Evolutionary conservation across 2,113 vertebrate genomes (phyloP), one percentile per base, ranked within the genome.

Genomic region (Probosciger aterrimus): DNA sequence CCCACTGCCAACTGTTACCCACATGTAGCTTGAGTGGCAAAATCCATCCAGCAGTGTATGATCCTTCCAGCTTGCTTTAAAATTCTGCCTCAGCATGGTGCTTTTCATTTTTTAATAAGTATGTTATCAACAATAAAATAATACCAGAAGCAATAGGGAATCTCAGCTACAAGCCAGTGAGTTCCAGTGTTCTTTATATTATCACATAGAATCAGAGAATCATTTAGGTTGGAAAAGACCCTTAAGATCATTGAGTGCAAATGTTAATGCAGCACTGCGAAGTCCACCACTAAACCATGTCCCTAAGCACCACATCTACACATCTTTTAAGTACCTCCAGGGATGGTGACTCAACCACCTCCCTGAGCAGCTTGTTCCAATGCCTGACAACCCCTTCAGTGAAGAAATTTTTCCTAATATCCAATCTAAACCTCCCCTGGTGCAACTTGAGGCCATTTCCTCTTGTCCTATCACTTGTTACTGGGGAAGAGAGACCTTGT

Each of bases 1-100:
- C 78, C 82, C 63, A 85, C 83, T 86, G n/a, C 71, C 91, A 94
- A 71, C 83, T 89, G 65, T 96, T 96, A 82, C 82, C 92, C 94
- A 92, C 91, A 57, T 46, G 50, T 83, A 95, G 91, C 77, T 44
- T 83, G 86, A 94, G 77, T 68, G 60, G 30, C 60, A 88, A 95
- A 94, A 90, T 60, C 16, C 74, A 64, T 69, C 67, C 80, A 90
- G 52, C 27, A 23, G 33, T 27, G 31, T 50, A 76, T 2, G 7
- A 76, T 94, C 69, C 68, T 92, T 69, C 59, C 64, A 73, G 47
- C 67, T 95, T 84, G 71, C 80, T 97, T 43, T 87, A 92, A 96
- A 96, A 87, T 49, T 89, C 59, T 92, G 60, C 30, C 43, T 85
- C 87, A 94, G 80, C 43, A 33, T 30, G 75, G 37, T 80, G 47